phyloP scores from a whole-genome alignment of 1,140 invertebrate genomes.

The Caenorhabditis tropicalis region DNA sequence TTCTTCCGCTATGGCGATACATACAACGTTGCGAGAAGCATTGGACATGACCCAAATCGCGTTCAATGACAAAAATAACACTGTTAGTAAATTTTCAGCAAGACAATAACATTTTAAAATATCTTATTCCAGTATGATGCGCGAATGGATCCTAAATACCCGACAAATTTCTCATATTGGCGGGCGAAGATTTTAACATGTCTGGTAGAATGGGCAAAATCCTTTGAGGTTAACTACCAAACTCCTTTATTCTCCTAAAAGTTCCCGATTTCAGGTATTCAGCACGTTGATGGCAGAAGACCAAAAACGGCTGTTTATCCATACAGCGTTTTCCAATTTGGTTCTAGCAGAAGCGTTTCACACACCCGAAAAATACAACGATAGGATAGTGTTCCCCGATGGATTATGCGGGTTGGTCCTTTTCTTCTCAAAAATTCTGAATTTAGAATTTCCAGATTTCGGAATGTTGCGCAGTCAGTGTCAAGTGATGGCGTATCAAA shows the following conservation, averaged over 20 bases:
- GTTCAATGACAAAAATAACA: conserved; percentile 36
- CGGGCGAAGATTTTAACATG: conserved; percentile 68
- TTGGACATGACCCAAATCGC: conserved; percentile 22
- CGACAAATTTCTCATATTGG: conserved; percentile 71
- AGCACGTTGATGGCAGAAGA: conserved; percentile 59
- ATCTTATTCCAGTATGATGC: conserved; percentile 57
- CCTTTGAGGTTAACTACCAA: conserved; percentile 58
- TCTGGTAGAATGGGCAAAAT: conserved; percentile 69
- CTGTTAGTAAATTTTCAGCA: conserved; percentile 10
- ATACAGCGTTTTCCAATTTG: conserved; percentile 66
- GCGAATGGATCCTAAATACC: conserved; percentile 61
- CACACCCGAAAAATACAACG: conserved; percentile 67
- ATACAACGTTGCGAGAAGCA: conserved; percentile 39
- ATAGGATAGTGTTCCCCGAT: conserved; percentile 68
- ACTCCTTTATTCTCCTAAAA: neutral
- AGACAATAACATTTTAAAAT: too few species aligned
- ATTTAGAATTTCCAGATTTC: neutral
- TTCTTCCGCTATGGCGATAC: conserved; percentile 37
- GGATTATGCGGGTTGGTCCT: conserved; percentile 50
- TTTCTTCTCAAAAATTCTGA: neutral
- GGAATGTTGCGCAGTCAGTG: neutral
- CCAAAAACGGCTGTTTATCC: conserved; percentile 65
- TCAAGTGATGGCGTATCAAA: neutral
- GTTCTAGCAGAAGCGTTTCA: conserved; percentile 71
- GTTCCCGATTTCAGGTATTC: conserved; percentile 49